Evolutionary conservation across 2,113 vertebrate species (phyloP), one percentile per base, ranked within the genome.

Genomic region (Halcyon senegalensis): DNA sequence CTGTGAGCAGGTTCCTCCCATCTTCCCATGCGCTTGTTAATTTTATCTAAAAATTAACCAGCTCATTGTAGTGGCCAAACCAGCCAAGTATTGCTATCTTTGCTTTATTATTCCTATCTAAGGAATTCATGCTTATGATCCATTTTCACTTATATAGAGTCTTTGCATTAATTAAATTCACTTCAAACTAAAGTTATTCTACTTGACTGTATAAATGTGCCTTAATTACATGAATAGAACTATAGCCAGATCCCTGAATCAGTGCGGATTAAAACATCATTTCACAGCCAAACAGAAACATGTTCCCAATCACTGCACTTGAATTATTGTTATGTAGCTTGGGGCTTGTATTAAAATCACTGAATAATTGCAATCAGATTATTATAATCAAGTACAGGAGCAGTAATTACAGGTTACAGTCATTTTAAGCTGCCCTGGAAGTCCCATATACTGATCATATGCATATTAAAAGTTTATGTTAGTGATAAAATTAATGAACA

Each of bases 311-410:
- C 98, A 98, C 98, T 98, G 98, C 98, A 98, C 99, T 99, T 99
- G 98, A 99, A 99, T 99, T 99, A 99, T 99, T 99, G 99, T 99
- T 99, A 99, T 98, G 98, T 99, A 99, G 99, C 99, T 99, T 98
- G 98, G 97, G 99, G 99, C 99, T 98, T 99, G 98, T 99, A 99
- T 99, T 99, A 99, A 99, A 99, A 99, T 99, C 98, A 99, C 99
- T 99, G 99, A 99, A 99, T 99, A 99, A 99, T 99, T 99, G 99
- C 99, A 99, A 99, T 99, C 99, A 99, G 99, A 99, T 99, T 99
- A 99, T 99, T 99, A 99, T 99, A 99, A 99, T 99, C 99, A 99
- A 99, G 99, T 99, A 98, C 98, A 99, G 98, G 98, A 99, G 98
- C 98, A 99, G 99, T 99, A 99, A 99, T 99, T 99, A 99, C 99